These are phyloP conservation scores for Ommatoiulus sabulosus DNA, from an alignment of 2,888 invertebrate genomes.

Conservation along the genomic window DNA sequence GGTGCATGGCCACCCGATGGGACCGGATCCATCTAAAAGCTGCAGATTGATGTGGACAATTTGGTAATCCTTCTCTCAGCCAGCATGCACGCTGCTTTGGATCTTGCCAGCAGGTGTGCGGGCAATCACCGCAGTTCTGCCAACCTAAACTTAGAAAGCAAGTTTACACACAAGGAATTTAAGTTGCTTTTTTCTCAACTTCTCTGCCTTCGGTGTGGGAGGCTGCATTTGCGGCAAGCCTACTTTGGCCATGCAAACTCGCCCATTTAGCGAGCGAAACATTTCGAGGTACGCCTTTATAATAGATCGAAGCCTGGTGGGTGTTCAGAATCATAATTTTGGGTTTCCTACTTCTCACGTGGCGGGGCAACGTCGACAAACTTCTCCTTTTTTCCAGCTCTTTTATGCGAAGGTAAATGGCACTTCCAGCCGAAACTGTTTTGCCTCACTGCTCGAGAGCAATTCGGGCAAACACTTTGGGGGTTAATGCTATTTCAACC, in stretches of 20 bases:
- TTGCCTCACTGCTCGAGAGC: conserved; percentile 28
- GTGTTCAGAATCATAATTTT: neutral
- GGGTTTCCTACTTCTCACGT: conserved; percentile 24
- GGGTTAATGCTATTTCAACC: neutral
- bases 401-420: neutral
- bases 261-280: neutral
- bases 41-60: neutral
- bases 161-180: conserved; percentile 27
- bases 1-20: neutral
- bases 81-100: neutral
- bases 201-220: neutral
- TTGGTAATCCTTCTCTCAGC: neutral
- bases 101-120: neutral
- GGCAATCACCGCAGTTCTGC: neutral
- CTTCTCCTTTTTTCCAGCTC: neutral
- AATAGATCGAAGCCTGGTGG: conserved; percentile 27
- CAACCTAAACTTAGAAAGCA: neutral
- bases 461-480: neutral
- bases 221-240: neutral
- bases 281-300: neutral
- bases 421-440: neutral
- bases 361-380: neutral
- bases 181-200: neutral
- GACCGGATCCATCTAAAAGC: neutral
- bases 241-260: neutral